A percentile compares a stretch with the other conserved stretches of the same genome.
Conservation (phyloP, 1,140 invertebrate genomes). For the Helicorthomorpha holstii region DNA sequence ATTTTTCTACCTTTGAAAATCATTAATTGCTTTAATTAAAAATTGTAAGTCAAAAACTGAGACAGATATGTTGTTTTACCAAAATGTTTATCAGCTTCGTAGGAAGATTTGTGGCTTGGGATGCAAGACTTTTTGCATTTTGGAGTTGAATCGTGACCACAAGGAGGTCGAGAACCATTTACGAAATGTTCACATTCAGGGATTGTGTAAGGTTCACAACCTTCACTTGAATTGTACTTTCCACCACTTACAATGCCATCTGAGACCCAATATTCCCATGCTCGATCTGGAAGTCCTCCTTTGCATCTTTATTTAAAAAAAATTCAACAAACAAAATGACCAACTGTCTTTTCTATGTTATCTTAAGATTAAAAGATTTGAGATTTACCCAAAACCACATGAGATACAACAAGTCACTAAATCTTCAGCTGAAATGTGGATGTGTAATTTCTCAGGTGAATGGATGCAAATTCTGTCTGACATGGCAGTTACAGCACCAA, state of each 20-base stretch:
- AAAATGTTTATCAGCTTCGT: constrained; percentile 56
- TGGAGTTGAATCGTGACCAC: constrained; percentile 47
- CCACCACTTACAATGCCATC: constrained; percentile 70
- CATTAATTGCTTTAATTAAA: background rate
- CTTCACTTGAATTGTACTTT: constrained; percentile 50
- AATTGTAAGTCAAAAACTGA: background rate
- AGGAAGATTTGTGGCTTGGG: constrained; percentile 44
- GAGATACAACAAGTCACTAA: constrained; percentile 58
- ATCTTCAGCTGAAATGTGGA: constrained; percentile 71
- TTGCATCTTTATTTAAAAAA: constrained; percentile 34
- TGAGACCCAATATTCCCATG: constrained; percentile 68
- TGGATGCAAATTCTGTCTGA: constrained; percentile 77
- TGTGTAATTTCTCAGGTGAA: constrained; percentile 49
- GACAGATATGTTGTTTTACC: constrained; percentile 34
- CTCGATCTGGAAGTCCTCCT: constrained; percentile 56
- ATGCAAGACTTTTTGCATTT: constrained; percentile 55
- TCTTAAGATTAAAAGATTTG: background rate
- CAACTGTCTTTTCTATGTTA: background rate
- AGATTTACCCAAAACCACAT: constrained; percentile 56
- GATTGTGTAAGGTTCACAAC: constrained; percentile 72
- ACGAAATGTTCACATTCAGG: constrained; percentile 77
- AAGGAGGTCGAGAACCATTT: constrained; percentile 53
- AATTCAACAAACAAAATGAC: background rate
- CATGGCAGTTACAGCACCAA: constrained; percentile 87
- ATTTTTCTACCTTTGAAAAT: constrained; percentile 28